phyloP scores from a whole-genome alignment of 2,888 invertebrate genomes.

The Antheraea assamensis region DNA sequence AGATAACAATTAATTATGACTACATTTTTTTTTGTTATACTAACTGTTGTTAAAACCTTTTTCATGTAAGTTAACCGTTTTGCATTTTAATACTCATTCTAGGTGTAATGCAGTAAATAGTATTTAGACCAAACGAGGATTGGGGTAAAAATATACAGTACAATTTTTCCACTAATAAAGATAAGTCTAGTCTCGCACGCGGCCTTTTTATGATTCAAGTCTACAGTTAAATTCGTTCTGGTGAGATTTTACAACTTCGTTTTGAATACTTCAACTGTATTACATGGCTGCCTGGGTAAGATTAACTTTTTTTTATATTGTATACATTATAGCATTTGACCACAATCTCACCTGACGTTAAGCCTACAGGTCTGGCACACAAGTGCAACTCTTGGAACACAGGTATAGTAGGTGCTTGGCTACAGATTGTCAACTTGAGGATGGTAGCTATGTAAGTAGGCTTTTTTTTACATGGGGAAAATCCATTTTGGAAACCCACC shows the following conservation, averaged over 20 bases:
- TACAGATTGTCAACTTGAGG: no score
- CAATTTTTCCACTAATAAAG: conserved; percentile 59
- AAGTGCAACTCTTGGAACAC: no score
- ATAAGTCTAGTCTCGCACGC: conserved; percentile 32
- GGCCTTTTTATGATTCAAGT: neutral
- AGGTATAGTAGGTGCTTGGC: no score
- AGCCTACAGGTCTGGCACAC: no score
- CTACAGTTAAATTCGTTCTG: neutral
- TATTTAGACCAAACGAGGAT: conserved; percentile 40
- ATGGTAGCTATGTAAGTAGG: no score
- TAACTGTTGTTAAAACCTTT: no score
- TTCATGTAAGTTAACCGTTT: neutral
- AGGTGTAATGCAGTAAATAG: neutral
- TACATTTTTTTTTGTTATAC: no score
- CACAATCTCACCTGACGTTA: no score
- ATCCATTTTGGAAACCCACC: no score
- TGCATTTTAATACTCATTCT: neutral
- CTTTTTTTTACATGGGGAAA: no score
- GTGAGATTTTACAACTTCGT: neutral
- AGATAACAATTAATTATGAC: no score
- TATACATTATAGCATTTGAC: no score
- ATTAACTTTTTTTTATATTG: neutral
- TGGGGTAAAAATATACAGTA: conserved; percentile 52
- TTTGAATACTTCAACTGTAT: neutral
- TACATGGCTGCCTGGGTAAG: neutral